Base-by-base conservation (phyloP, 1,140 invertebrate genomes). In the Bilobella aurantiaca region DNA sequence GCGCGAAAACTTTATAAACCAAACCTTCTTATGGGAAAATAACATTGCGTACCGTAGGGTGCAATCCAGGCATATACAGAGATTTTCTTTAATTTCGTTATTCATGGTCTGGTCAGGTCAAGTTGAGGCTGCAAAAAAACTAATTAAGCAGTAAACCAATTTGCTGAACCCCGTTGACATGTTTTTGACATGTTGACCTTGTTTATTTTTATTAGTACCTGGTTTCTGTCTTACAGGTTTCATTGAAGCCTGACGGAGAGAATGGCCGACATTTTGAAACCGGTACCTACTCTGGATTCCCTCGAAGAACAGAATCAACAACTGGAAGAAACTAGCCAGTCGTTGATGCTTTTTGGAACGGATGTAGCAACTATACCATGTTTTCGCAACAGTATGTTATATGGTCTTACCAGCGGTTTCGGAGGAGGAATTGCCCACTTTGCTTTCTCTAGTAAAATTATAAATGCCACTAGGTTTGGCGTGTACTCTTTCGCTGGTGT, bases 281-380 rank as follows among this genome's bases (percentile, higher is more conserved):
- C 32, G 34, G 16, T n/a, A 5, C 18, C 60, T 34, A 21, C 21
- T 21, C 21, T 21, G 23, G 16, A 32, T 21, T 49, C 21, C 18
- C 8, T 47, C 27, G 46, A 63, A 63, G 63, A 58, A n/a, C 21
- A 59, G 14, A 47, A 66, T n/a, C 16, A 25, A 58, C 8, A 64
- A 3, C 21, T 59, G 53, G 30, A 59, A 5, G 1, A 29, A 18
- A 21, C 18, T 37, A n/a, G 34, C 28, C 12, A 46, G 12, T 65
- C 66, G 49, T 28, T 81, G 8, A 74, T 77, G 3, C 58, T 85
- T 65, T 84, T 85, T 75, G 83, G 83, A 21, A 77, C 79, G 70
- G 82, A 85, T 75, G 70, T 85, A 3, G 79, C 78, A 27, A 79
- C 82, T 75, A 83, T 86, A 63, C 84, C 85, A 25, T 86, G 84